Percentiles rank a stretch among this genome's conserved stretches.
Evolutionary conservation across 2,888 invertebrate genomes (phyloP).

Genomic region (Drosophila kuntzei): DNA sequence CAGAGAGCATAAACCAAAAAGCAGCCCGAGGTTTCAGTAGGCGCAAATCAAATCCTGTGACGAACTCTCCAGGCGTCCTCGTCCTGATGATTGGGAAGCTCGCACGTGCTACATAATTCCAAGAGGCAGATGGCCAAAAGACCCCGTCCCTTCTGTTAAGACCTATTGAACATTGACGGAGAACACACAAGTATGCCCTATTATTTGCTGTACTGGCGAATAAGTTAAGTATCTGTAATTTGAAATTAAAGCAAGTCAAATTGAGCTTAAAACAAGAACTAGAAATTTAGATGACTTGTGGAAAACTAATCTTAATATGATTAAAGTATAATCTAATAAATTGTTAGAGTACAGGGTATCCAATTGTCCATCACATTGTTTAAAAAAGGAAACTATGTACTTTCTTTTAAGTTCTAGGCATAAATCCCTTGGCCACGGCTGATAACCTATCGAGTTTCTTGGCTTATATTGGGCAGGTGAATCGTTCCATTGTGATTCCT

Average conservation of each 20-base stretch:
- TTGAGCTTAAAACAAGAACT: not conserved
- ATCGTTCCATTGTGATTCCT: constrained; percentile 40
- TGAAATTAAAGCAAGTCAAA: not conserved
- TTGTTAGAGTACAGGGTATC: constrained; percentile 19
- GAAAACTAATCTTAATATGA: not conserved
- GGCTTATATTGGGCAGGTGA: constrained; percentile 38
- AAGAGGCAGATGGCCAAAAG: constrained; percentile 40
- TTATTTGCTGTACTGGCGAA: not conserved
- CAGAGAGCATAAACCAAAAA: constrained; percentile 39
- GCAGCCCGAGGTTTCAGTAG: constrained; percentile 31
- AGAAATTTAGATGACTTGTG: not conserved
- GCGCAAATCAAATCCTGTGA: constrained; percentile 62
- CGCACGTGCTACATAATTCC: constrained; percentile 58
- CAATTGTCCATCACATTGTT: not conserved
- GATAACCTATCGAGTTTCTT: constrained; percentile 41
- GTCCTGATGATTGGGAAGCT: constrained; percentile 42
- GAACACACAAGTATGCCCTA: not conserved
- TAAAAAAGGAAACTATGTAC: not conserved
- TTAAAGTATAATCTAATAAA: too few species aligned
- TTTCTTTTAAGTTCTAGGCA: not conserved
- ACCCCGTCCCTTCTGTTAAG: not conserved
- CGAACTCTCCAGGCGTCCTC: constrained; percentile 43
- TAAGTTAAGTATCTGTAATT: not conserved
- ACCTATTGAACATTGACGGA: not conserved
- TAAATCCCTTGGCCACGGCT: constrained; percentile 21